Evolutionary conservation across 2,113 vertebrate species (phyloP).

Genomic region (Nanorana parkeri): DNA sequence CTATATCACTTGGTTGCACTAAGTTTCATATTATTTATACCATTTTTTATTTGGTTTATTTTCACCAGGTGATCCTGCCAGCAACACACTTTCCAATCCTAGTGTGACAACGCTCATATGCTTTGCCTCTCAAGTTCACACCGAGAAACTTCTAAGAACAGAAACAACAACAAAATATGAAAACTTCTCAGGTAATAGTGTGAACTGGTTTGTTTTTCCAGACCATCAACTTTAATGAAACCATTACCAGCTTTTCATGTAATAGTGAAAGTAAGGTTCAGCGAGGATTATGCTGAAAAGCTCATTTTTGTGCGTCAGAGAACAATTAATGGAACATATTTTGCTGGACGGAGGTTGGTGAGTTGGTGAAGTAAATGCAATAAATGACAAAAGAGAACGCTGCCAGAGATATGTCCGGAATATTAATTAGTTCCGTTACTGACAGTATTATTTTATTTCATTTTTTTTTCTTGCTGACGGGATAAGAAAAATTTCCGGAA

Average conservation of each 20-base stretch:
- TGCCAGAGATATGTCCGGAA: not conserved
- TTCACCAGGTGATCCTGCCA: too few species aligned
- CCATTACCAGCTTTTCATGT: slow-evolving; percentile 7
- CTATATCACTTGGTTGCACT: too few species aligned
- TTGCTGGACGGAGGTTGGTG: not conserved
- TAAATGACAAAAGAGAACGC: not conserved
- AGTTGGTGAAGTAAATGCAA: slow-evolving; percentile 5
- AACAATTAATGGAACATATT: slow-evolving; percentile 31
- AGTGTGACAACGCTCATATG: not conserved
- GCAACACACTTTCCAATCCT: too few species aligned
- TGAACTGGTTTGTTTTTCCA: slow-evolving; percentile 19
- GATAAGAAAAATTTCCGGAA: not conserved
- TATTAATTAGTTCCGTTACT: not conserved
- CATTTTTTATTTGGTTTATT: too few species aligned
- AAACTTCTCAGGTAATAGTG: slow-evolving; percentile 6
- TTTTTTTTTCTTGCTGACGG: not conserved
- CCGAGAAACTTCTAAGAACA: slow-evolving; percentile 4
- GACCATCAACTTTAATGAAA: slow-evolving; percentile 46
- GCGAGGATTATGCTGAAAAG: not conserved
- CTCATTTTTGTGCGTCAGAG: too few species aligned
- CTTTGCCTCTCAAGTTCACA: not conserved
- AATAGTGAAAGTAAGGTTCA: not conserved
- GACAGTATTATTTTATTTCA: not conserved
- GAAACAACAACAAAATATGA: slow-evolving; percentile 20
- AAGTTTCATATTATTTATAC: too few species aligned